Conservation (phyloP, 1,140 invertebrate species). For the Magallana gigas region DNA sequence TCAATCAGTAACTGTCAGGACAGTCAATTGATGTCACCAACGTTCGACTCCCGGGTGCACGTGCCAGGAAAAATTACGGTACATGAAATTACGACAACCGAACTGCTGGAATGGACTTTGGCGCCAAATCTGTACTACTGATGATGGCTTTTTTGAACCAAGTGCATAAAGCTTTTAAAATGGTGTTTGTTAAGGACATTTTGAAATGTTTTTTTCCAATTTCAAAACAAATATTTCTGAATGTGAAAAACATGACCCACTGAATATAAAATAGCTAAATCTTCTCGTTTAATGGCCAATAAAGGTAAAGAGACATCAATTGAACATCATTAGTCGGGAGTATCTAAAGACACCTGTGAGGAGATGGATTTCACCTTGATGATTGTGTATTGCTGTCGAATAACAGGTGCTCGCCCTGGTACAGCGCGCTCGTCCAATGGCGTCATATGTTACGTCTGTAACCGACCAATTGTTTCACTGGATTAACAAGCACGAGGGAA, state of each 20-base stretch:
- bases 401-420: neutral
- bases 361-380: neutral
- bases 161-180: no score
- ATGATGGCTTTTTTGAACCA: no score
- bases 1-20: neutral
- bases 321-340: neutral
- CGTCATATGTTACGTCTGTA: neutral
- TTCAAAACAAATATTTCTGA: no score
- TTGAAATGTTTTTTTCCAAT: no score
- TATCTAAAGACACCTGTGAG: conserved; percentile 7
- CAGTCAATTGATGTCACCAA: neutral
- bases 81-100: conserved; percentile 17
- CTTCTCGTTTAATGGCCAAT: neutral
- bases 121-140: neutral
- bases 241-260: no score
- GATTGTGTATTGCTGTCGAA: neutral
- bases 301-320: neutral
- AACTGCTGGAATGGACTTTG: neutral
- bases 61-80: neutral
- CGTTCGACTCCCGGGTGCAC: neutral
- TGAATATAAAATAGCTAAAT: no score
- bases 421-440: neutral
- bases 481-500: neutral
- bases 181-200: no score
- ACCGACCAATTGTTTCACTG: neutral